Percentiles rank a stretch among this genome's conserved stretches.
These are phyloP conservation scores for Acholoe squamosa DNA, from an alignment of 2,888 invertebrate species.

Conservation along the genomic window DNA sequence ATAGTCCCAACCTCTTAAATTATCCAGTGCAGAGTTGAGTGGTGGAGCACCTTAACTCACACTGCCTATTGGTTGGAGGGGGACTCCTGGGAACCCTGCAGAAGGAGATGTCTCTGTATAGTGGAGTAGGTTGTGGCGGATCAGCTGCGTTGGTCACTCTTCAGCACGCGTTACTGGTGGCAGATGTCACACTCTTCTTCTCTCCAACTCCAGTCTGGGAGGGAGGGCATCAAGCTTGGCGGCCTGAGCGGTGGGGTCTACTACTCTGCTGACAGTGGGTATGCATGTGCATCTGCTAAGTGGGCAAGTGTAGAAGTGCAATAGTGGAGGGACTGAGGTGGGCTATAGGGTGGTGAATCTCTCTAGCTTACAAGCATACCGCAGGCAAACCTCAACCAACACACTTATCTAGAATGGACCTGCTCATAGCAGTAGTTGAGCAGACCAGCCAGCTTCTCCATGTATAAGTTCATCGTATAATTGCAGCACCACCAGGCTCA, in stretches of 20 bases:
- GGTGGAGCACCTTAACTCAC: too few species aligned
- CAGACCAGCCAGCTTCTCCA: too few species aligned
- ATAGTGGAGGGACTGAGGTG: not conserved
- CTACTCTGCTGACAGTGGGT: not conserved
- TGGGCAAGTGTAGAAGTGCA: not conserved
- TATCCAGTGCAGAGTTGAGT: too few species aligned
- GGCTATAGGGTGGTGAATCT: not conserved
- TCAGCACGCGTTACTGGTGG: not conserved
- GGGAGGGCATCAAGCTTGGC: slow-evolving; percentile 8
- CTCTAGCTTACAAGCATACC: not conserved
- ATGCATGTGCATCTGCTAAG: not conserved
- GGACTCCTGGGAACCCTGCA: slow-evolving; percentile 32
- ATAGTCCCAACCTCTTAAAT: too few species aligned
- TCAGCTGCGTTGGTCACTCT: too few species aligned
- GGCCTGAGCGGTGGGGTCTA: not conserved
- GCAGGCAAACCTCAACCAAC: not conserved
- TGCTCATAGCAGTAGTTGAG: too few species aligned
- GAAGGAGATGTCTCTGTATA: not conserved
- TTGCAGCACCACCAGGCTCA: too few species aligned
- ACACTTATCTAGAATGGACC: not conserved
- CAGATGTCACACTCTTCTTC: not conserved
- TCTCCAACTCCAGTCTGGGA: not conserved
- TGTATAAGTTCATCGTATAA: too few species aligned
- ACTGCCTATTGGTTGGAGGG: too few species aligned
- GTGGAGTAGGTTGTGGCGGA: not conserved